Percentiles rank a stretch among this genome's conserved stretches.
phyloP scores from a whole-genome alignment of 2,797 vertebrate genomes.

The Choloepus didactylus region DNA sequence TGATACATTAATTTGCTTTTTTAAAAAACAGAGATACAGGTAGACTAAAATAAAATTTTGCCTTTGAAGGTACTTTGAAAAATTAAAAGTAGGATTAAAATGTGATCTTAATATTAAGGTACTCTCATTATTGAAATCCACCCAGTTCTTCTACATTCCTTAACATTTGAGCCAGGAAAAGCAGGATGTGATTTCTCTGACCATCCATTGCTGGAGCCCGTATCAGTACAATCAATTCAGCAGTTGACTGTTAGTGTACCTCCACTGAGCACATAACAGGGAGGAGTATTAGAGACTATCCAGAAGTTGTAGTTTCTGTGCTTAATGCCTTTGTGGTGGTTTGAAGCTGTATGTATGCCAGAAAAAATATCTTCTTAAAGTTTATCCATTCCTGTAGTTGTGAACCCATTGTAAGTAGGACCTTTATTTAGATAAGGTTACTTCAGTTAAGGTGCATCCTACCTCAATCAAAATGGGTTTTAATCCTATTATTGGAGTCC shows the following conservation, averaged over 20 bases:
- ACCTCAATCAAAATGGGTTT: no score
- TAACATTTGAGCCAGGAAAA: not conserved
- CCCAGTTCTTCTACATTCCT: not conserved
- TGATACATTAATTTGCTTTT: not conserved
- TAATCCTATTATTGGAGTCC: no score
- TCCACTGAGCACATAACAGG: not conserved
- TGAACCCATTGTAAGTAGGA: no score
- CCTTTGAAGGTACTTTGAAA: constrained; percentile 24
- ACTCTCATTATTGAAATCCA: not conserved
- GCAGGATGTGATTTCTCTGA: not conserved
- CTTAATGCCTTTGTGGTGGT: not conserved
- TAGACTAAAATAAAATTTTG: not conserved
- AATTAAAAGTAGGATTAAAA: not conserved
- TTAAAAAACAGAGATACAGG: not conserved
- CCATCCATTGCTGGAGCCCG: not conserved
- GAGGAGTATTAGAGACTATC: not conserved
- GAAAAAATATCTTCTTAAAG: no score
- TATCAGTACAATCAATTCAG: not conserved
- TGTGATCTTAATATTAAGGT: not conserved
- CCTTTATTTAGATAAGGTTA: no score
- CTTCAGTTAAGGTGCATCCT: no score
- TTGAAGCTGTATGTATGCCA: no score
- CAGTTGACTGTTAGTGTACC: not conserved
- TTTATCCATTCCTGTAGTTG: no score
- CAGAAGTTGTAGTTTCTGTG: not conserved